Evolutionary conservation across 1,140 invertebrate genomes (phyloP).

Genomic region (Calephelis nemesis): DNA sequence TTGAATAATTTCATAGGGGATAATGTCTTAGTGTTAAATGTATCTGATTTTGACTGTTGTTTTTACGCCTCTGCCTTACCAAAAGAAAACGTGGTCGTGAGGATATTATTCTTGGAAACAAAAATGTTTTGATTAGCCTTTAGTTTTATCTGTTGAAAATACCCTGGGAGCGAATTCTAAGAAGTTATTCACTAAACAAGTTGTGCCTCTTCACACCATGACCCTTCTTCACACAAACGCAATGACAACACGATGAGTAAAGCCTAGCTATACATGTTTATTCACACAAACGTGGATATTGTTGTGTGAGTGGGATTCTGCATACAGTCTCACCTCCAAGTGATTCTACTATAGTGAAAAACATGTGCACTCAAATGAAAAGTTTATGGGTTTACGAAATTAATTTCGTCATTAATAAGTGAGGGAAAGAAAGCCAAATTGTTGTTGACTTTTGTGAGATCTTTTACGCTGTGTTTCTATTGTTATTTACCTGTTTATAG

Average conservation of each 20-base stretch:
- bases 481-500: neutral
- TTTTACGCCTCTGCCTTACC: too few relatives aligned
- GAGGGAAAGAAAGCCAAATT: neutral
- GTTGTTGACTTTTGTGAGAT: neutral
- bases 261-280: conserved; percentile 36
- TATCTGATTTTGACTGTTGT: too few relatives aligned
- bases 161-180: conserved; percentile 57
- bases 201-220: conserved; percentile 50
- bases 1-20: too few relatives aligned
- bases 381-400: neutral
- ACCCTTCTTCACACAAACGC: conserved; percentile 26
- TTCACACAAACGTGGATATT: conserved; percentile 26
- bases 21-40: too few relatives aligned
- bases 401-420: neutral
- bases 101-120: too few relatives aligned
- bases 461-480: neutral
- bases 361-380: neutral
- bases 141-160: conserved; percentile 23
- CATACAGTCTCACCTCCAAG: conserved; percentile 14
- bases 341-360: neutral
- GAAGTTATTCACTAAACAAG: conserved; percentile 71
- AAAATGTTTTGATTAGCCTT: conserved; percentile 44
- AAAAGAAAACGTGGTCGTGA: too few relatives aligned
- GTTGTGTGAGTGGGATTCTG: conserved; percentile 37
- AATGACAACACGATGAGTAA: conserved; percentile 41